Base-by-base conservation (phyloP, 2,797 vertebrate species). In the Poeciliopsis presidionis region DNA sequence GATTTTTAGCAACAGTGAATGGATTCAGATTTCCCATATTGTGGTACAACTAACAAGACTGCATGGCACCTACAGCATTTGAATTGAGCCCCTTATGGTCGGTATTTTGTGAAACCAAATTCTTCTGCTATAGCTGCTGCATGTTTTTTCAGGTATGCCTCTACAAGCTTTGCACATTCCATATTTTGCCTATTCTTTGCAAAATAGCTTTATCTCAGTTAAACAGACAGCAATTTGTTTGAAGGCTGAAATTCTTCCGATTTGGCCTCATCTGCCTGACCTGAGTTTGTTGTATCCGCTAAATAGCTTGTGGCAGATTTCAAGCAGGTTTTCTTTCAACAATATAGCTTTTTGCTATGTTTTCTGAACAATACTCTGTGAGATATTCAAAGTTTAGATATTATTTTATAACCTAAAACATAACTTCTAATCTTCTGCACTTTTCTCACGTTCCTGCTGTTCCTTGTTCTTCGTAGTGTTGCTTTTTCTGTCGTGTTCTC, bases 1-100 rank as follows among this genome's bases (percentile, higher is more conserved):
- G 53, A 13, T 69, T 73, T 78, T 47, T 74, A 28, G 70, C 74
- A 36, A 73, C 39, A 72, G 70, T 2, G 55, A 59, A 43, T 43
- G 5, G 4, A 67, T 67, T 67, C 4, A 41, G 33, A 67, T 65
- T 83, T 74, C 36, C 5, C 22, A 76, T 72, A 74, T 74, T 59
- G 47, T 81, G 65, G 7, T 61, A 41, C 7, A 11, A 41, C 20
- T 11, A 67, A 67, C 3, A 41, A 22, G 63, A 25, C 3, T 39
- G 20, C 20, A 5, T 39, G 33, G 18, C 18, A 4, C 36, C 33
- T 39, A 65, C 63, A 22, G 18, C 36, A 67, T 22, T 25, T 67
- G 63, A 39, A 41, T 12, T 41, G 20, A 2, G 36, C 8, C 7
- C 1, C 6, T 41, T 25, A 12, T 25, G 36, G 20, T 25, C 20